Conservation (phyloP, 2,797 vertebrate genomes). For the Pseudochirops corinnae region DNA sequence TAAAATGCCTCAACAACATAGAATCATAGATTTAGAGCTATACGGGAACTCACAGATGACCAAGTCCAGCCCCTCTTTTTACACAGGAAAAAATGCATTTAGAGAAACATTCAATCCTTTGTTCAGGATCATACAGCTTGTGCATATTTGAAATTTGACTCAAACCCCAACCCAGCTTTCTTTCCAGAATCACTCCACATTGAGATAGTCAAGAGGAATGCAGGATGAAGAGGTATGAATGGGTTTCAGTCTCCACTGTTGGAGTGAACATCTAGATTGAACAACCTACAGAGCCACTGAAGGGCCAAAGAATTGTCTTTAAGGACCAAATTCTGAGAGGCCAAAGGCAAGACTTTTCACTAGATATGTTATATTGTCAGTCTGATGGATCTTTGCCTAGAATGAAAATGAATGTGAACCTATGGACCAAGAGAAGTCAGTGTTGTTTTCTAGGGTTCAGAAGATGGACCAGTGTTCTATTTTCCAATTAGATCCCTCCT, state of each 20-base stretch:
- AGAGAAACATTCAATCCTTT: neutral
- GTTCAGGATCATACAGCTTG: neutral
- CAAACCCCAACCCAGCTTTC: neutral
- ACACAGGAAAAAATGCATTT: neutral
- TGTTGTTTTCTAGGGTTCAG: neutral
- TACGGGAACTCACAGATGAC: neutral
- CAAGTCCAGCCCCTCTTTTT: neutral
- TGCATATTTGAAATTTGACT: neutral
- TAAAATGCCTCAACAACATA: neutral
- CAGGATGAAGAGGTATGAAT: neutral
- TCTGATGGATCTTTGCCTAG: conserved; percentile 1
- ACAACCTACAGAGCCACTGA: neutral
- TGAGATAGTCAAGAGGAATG: neutral
- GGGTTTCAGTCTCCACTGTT: neutral
- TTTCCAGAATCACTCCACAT: neutral
- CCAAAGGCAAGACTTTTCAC: conserved; percentile 58
- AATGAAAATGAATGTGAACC: neutral
- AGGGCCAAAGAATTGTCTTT: neutral
- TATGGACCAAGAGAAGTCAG: neutral
- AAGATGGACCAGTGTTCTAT: neutral
- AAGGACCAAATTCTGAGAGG: conserved; percentile 12
- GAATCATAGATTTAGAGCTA: neutral
- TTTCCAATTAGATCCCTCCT: neutral
- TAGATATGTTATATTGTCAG: neutral
- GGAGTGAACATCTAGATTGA: neutral